These are phyloP conservation scores for Atethmia centrago DNA, from an alignment of 2,888 invertebrate species.

Conservation along the genomic window DNA sequence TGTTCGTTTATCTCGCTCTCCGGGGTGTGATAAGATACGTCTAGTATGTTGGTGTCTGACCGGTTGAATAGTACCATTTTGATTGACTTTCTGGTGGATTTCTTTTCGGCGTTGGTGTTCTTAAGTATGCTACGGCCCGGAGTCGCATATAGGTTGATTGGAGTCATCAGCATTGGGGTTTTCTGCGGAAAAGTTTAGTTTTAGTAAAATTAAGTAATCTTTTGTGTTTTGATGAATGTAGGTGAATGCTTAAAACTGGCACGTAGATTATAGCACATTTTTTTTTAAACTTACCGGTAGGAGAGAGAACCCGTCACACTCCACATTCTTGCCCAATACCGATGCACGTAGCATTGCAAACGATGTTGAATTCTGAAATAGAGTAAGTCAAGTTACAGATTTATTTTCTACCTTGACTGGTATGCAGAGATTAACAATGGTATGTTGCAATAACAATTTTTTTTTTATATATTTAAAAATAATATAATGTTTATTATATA, in stretches of 20 bases:
- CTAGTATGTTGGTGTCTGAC: constrained; percentile 64
- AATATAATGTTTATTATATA: too few relatives aligned
- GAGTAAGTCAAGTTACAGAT: background rate
- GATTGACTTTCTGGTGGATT: constrained; percentile 79
- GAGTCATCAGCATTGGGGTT: constrained; percentile 73
- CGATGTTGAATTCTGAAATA: constrained; percentile 77
- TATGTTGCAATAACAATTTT: too few relatives aligned
- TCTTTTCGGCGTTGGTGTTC: constrained; percentile 70
- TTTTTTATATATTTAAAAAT: too few relatives aligned
- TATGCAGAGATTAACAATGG: too few relatives aligned
- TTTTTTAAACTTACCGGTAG: constrained; percentile 72
- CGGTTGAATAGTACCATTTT: constrained; percentile 82
- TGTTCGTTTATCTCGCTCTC: constrained; percentile 37
- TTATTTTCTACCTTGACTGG: too few relatives aligned
- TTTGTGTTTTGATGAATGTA: background rate
- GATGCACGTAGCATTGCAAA: constrained; percentile 86
- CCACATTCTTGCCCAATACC: constrained; percentile 76
- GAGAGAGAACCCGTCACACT: constrained; percentile 75
- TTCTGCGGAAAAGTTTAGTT: constrained; percentile 60
- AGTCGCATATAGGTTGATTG: constrained; percentile 77
- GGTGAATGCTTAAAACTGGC: background rate
- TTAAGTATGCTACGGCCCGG: constrained; percentile 86
- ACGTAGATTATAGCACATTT: too few relatives aligned
- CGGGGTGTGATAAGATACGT: constrained; percentile 45
- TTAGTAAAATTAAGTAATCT: background rate